Evolutionary conservation across 2,888 invertebrate genomes (phyloP), one percentile per base, ranked within the genome.

Genomic region (Drosophila mimica): DNA sequence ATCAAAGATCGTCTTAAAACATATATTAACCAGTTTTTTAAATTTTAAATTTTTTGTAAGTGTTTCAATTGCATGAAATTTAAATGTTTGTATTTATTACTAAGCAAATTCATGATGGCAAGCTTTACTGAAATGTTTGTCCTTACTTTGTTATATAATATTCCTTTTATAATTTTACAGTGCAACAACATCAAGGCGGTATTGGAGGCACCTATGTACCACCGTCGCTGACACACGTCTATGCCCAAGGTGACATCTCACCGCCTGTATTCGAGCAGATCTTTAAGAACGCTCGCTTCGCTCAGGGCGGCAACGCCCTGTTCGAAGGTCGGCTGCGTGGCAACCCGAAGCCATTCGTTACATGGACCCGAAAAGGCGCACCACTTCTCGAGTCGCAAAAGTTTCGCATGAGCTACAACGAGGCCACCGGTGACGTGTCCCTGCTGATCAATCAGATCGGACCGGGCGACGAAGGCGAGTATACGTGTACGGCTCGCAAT

Each of bases 181-280:
- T 90, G 66, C 84, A 88, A 79, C 90, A 90, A 84, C 91, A 89
- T 80, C 90, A 90, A 78, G 92, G 92, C 82, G 92, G 91, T 67
- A 70, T 82, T 34, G 85, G 83, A 72, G 89, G 88, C 78, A 76
- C 84, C 78, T 89, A 89, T 57, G 84, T 94, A 81, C 93, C 91
- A 70, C 92, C 94, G 57, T 91, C 94, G 73, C 73, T 92, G 82
- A 91, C 91, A 86, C 93, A 93, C 74, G 93, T 94, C 58, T 94
- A 94, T 83, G 94, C 95, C 91, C 96, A 96, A 74, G 96, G 96
- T 87, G 96, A 96, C 90, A 97, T 96, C 80, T 96, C 98, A 79
- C 98, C 98, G 70, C 98, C 98, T 79, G 97, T 98, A 84, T 98
- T 99, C 94, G 98, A 98, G 94, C 97, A 98, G 94, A 97, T 98